Evolutionary conservation across 2,888 invertebrate species (phyloP), one percentile per base, ranked within the genome.

Genomic region (Luperina testacea): DNA sequence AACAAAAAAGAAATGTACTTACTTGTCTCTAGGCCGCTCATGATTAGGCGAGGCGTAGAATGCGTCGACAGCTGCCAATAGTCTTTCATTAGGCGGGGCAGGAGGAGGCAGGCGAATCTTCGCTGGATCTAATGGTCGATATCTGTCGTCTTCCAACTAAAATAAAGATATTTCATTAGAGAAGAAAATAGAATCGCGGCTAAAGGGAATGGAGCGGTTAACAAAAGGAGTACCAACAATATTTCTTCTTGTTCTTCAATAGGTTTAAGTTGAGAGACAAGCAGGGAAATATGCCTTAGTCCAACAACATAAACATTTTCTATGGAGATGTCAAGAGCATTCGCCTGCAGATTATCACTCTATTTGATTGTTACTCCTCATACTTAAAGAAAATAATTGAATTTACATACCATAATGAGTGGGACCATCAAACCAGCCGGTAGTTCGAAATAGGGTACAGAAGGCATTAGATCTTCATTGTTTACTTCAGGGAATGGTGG

Each of bases 351-450:
- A 73, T 73, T 71, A 85, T 68, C 75, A 73, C 77, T 76, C 85
- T 70, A 81, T 76, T 85, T 85, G 75, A 80, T 72, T 72, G 61
- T 75, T 72, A 51, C 59, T 51, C 69, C 67, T 68, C 61, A 77
- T 42, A 64, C n/a, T 2, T 20, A 70, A 72, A 51, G 20, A 51
- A 59, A 72, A 77, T 74, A 70, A 79, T 67, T 61, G 38, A 75
- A 67, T 67, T 61, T 65, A 75, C 91, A 94, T 95, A 98, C 98
- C 97, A 98, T 98, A 81, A 99, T 98, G 24, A 99, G 97, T n/a
- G 99, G 99, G 78, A 99, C 99, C 98, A 99, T 99, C 38, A 99
- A 97, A 68, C 99, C 99, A 77, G 99, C 99, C 4, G 99, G 99
- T 85, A 99, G 97, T 93, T 99, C 99, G 94, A 98, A 99, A 94